Conservation (phyloP, 1,140 invertebrate genomes). For the Solenopsis invicta region DNA sequence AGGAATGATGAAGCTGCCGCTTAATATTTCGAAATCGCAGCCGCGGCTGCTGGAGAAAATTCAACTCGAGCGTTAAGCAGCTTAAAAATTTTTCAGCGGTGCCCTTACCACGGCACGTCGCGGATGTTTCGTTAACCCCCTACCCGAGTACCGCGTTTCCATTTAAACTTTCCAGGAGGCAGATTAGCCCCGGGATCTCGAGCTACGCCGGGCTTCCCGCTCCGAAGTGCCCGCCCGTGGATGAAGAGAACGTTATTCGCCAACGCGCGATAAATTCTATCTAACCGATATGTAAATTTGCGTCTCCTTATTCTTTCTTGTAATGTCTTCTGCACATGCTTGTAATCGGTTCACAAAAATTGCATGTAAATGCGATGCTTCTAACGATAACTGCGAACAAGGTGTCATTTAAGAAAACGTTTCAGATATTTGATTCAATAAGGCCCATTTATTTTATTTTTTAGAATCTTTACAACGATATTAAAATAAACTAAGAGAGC, state of each 20-base stretch:
- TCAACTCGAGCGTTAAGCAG: conserved; percentile 75
- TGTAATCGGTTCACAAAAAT: background rate
- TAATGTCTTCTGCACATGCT: background rate
- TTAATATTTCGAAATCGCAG: conserved; percentile 53
- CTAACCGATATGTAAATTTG: conserved; percentile 46
- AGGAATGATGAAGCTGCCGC: conserved; percentile 24
- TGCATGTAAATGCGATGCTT: background rate
- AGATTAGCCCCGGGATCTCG: conserved; percentile 73
- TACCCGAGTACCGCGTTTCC: conserved; percentile 67
- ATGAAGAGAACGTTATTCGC: conserved; percentile 58
- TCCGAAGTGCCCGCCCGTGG: conserved; percentile 27
- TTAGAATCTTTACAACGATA: too few relatives aligned
- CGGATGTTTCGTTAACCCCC: conserved; percentile 71
- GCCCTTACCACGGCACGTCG: conserved; percentile 25
- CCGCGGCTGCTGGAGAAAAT: conserved; percentile 67
- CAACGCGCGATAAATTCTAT: conserved; percentile 44
- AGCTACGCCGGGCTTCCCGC: conserved; percentile 58
- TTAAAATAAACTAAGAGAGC: too few relatives aligned
- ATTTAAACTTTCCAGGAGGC: conserved; percentile 78
- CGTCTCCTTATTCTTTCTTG: background rate
- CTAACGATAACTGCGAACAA: background rate
- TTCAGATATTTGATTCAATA: background rate
- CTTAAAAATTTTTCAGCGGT: conserved; percentile 76
- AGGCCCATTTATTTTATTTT: too few relatives aligned
- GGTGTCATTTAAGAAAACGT: background rate